phyloP scores from a whole-genome alignment of 2,113 vertebrate genomes.

The Brachypodius melanocephalos region DNA sequence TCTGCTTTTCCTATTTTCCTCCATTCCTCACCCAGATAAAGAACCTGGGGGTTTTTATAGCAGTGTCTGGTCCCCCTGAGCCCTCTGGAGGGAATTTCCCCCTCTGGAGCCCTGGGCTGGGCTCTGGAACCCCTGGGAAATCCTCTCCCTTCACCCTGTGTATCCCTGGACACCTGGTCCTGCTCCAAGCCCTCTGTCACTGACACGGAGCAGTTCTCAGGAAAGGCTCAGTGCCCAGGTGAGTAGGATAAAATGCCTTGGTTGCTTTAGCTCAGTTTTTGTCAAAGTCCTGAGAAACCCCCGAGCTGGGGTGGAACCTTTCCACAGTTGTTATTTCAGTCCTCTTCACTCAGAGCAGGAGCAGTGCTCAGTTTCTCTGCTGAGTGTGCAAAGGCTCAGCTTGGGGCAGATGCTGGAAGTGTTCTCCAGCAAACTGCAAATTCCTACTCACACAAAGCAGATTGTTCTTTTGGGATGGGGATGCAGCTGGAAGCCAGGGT shows the following conservation, averaged over 20 bases:
- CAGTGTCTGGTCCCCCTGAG: neutral
- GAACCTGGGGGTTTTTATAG: neutral
- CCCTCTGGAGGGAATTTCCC: neutral
- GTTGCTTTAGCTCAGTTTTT: neutral
- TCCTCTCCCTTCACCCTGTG: neutral
- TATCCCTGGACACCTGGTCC: neutral
- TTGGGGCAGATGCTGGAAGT: neutral
- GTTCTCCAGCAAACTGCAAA: neutral
- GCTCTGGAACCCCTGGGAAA: neutral
- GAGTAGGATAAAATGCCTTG: neutral
- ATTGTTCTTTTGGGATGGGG: neutral
- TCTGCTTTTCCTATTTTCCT: neutral
- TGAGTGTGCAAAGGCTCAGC: neutral
- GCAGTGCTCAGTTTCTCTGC: neutral
- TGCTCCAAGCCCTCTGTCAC: accelerated
- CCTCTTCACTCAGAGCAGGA: neutral
- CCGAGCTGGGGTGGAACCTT: neutral
- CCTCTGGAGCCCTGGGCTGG: accelerated
- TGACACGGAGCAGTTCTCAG: neutral
- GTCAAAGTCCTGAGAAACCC: neutral
- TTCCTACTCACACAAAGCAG: neutral
- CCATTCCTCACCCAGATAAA: neutral
- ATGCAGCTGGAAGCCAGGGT: neutral
- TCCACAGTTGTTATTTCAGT: neutral
- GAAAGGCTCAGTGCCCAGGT: neutral